phyloP scores from a whole-genome alignment of 2,113 vertebrate species.

The Ornithorhynchus anatinus region DNA sequence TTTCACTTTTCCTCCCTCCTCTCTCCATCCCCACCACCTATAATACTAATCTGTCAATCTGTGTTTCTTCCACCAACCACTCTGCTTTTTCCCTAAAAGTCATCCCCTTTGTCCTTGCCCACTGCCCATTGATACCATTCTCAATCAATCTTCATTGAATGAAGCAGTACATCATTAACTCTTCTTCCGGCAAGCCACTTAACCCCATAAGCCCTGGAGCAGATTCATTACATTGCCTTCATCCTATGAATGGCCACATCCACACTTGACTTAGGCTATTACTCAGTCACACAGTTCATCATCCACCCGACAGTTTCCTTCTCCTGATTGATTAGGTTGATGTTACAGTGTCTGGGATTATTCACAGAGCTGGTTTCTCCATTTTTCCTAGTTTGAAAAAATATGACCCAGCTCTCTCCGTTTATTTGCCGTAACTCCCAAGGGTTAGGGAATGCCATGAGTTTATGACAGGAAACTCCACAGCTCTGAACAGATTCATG shows the following conservation, averaged over 20 bases:
- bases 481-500: no score
- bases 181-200: slow-evolving; percentile 50
- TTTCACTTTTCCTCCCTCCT: slow-evolving; percentile 5
- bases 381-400: no score
- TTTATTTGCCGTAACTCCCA: no score
- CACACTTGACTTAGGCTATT: slow-evolving; percentile 15
- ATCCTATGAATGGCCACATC: background rate
- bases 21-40: slow-evolving; percentile 24
- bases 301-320: slow-evolving; percentile 24
- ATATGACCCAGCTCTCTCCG: no score
- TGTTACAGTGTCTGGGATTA: no score
- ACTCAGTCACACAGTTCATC: slow-evolving; percentile 33
- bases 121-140: slow-evolving; percentile 32
- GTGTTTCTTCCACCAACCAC: background rate
- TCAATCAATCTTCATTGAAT: slow-evolving; percentile 58
- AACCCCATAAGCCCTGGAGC: slow-evolving; percentile 42
- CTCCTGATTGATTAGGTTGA: background rate
- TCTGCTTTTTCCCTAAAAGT: slow-evolving; percentile 18
- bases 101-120: slow-evolving; percentile 63
- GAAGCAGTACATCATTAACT: slow-evolving; percentile 65
- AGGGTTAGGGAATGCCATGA: no score
- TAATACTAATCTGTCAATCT: background rate
- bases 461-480: no score
- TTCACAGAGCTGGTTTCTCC: no score
- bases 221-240: slow-evolving; percentile 36